phyloP scores from a whole-genome alignment of 2,888 invertebrate genomes.

The Stenodera caucasica region DNA sequence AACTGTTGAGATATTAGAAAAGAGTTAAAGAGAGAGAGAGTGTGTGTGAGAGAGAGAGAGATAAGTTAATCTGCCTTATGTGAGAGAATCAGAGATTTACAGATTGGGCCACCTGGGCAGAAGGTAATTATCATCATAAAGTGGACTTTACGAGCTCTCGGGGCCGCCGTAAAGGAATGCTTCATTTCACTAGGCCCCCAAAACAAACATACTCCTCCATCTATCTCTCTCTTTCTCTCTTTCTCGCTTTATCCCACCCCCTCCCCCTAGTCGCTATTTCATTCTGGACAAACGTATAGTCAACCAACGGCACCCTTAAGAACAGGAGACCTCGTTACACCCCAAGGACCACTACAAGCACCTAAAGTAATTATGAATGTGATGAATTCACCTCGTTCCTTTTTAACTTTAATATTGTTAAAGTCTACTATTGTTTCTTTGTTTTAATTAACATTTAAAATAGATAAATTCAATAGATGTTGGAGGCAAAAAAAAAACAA shows the following conservation, averaged over 20 bases:
- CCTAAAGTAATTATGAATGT: constrained; percentile 54
- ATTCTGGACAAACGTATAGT: constrained; percentile 31
- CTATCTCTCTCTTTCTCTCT: constrained; percentile 31
- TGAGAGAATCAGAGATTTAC: constrained; percentile 18
- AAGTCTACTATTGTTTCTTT: constrained; percentile 35
- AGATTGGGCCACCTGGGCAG: constrained; percentile 30
- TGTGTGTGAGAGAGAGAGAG: not conserved
- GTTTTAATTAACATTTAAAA: constrained; percentile 42
- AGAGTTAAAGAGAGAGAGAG: not conserved
- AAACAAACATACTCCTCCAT: constrained; percentile 45
- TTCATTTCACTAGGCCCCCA: constrained; percentile 47
- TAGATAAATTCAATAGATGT: constrained; percentile 9
- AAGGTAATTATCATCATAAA: constrained; percentile 58
- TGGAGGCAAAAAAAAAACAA: constrained; percentile 8
- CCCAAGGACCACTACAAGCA: constrained; percentile 48
- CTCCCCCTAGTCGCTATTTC: too few species aligned
- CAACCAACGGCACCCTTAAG: constrained; percentile 36
- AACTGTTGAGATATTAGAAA: not conserved
- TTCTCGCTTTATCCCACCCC: constrained; percentile 13
- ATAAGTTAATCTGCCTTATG: not conserved
- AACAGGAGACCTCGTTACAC: constrained; percentile 36
- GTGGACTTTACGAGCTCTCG: constrained; percentile 57
- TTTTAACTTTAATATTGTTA: constrained; percentile 50
- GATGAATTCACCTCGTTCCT: constrained; percentile 50
- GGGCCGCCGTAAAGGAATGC: constrained; percentile 53